These are phyloP conservation scores for Tetragonula clypearis DNA, from an alignment of 1,140 invertebrate species.

Conservation along the genomic window DNA sequence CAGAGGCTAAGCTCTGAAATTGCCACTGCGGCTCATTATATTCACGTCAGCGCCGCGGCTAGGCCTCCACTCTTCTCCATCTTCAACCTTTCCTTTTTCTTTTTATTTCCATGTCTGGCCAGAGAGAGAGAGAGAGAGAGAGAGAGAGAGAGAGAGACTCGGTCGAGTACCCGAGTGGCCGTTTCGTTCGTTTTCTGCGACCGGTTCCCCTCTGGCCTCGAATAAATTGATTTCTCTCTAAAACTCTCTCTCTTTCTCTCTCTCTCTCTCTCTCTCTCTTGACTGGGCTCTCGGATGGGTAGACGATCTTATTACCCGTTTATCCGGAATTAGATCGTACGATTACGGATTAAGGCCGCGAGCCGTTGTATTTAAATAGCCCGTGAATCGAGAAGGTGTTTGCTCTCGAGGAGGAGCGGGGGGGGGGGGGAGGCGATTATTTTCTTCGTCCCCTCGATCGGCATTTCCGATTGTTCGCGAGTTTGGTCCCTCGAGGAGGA, in stretches of 20 bases:
- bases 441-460: neutral
- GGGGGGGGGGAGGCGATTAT: neutral
- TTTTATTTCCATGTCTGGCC: slow-evolving; percentile 34
- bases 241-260: neutral
- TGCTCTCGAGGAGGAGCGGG: too few relatives aligned
- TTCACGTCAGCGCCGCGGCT: slow-evolving; percentile 61
- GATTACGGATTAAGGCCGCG: neutral
- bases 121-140: neutral
- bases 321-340: slow-evolving; percentile 14
- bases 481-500: too few relatives aligned
- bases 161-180: slow-evolving; percentile 14
- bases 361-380: neutral
- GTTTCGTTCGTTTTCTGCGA: neutral
- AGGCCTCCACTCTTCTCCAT: neutral
- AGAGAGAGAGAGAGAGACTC: slow-evolving; percentile 1
- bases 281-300: neutral
- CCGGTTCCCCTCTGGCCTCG: neutral
- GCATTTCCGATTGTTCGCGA: too few relatives aligned
- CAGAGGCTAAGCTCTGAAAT: slow-evolving; percentile 58
- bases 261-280: too few relatives aligned
- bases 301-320: slow-evolving; percentile 5
- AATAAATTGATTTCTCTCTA: slow-evolving; percentile 30
- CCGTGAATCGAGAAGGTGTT: neutral
- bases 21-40: slow-evolving; percentile 68
- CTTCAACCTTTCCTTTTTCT: slow-evolving; percentile 16